phyloP scores from a whole-genome alignment of 2,888 invertebrate genomes.

The Latrodectus elegans region DNA sequence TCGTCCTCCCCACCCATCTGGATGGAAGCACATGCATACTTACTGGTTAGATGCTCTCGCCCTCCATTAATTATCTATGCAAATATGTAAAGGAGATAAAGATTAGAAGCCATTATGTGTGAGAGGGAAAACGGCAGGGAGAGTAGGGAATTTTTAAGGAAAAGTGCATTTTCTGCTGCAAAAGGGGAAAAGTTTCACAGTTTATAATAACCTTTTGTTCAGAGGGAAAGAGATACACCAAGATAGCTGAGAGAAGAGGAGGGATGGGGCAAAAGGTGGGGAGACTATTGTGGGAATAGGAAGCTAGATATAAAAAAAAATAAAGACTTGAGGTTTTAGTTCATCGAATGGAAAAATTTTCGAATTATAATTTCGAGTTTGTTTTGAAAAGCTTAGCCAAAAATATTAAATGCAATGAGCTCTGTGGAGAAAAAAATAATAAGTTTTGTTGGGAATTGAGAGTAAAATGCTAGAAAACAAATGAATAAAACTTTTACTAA shows the following conservation, averaged over 20 bases:
- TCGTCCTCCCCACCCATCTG: not conserved
- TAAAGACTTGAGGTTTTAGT: not conserved
- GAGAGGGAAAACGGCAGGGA: not conserved
- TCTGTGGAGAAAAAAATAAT: not conserved
- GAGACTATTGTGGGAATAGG: not conserved
- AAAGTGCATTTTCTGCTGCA: constrained; percentile 27
- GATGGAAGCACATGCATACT: not conserved
- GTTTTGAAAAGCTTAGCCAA: not conserved
- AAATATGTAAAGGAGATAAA: constrained; percentile 50
- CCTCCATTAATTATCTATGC: constrained; percentile 49
- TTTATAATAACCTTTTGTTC: constrained; percentile 35
- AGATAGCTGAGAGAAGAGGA: not conserved
- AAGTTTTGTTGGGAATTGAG: constrained; percentile 4
- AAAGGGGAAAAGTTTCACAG: constrained; percentile 21
- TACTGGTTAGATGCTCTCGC: not conserved
- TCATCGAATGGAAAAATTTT: not conserved
- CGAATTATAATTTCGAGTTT: not conserved
- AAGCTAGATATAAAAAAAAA: not conserved
- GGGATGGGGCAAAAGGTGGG: not conserved
- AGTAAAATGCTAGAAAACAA: not conserved
- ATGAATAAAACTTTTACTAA: constrained; percentile 33
- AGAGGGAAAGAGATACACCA: not conserved
- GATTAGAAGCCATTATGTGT: constrained; percentile 41
- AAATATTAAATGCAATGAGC: not conserved
- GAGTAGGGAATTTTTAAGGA: constrained; percentile 32